Evolutionary conservation across 1,140 invertebrate species (phyloP).

Genomic region (Bicyclus anynana): DNA sequence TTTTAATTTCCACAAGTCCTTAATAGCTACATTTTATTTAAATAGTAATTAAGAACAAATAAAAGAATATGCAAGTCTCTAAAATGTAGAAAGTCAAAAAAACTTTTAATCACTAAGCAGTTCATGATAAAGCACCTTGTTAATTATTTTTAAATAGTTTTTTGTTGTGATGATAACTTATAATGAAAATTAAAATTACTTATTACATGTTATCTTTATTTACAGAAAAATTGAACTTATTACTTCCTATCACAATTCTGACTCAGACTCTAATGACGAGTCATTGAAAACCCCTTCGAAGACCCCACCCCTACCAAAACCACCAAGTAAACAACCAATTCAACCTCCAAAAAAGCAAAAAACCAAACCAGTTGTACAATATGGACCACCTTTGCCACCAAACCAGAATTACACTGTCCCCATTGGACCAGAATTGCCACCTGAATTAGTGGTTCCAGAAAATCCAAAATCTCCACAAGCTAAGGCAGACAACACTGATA

Average conservation of each 20-base stretch:
- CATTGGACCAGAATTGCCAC: constrained; percentile 61
- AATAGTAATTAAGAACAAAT: too few relatives aligned
- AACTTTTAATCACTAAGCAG: too few relatives aligned
- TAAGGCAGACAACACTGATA: neutral
- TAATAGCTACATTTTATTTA: too few relatives aligned
- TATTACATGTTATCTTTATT: constrained; percentile 12
- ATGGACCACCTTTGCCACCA: constrained; percentile 51
- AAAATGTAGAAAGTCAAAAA: too few relatives aligned
- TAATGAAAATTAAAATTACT: too few relatives aligned
- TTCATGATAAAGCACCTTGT: too few relatives aligned
- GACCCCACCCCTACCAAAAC: constrained; percentile 18
- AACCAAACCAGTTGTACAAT: constrained; percentile 39
- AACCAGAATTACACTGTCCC: constrained; percentile 41
- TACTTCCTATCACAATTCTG: constrained; percentile 67
- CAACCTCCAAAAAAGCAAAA: constrained; percentile 43
- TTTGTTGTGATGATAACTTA: too few relatives aligned
- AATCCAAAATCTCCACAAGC: neutral
- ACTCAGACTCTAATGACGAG: constrained; percentile 68
- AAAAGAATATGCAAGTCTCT: too few relatives aligned
- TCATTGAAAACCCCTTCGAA: constrained; percentile 31
- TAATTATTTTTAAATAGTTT: too few relatives aligned
- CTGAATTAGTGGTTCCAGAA: constrained; percentile 32
- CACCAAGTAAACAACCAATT: constrained; percentile 27
- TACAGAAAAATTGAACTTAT: constrained; percentile 69
- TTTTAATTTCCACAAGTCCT: too few relatives aligned